phyloP scores from a whole-genome alignment of 2,888 invertebrate genomes.

The Drosophila niveifrons region DNA sequence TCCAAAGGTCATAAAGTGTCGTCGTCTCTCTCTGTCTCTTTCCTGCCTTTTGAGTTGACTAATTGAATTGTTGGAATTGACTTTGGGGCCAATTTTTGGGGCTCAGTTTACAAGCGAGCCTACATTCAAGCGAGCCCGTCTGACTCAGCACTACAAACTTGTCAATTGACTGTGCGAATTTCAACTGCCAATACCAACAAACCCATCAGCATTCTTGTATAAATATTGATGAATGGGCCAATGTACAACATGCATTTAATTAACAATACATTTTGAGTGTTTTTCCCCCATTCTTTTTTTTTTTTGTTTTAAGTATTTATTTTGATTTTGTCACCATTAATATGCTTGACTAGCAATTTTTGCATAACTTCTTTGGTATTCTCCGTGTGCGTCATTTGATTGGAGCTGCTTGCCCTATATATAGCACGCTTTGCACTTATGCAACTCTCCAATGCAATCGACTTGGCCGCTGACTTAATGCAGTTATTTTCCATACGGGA shows the following conservation, averaged over 20 bases:
- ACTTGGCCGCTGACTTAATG: constrained; percentile 32
- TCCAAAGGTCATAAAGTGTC: constrained; percentile 14
- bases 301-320: constrained; percentile 14
- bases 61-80: constrained; percentile 58
- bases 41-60: constrained; percentile 15
- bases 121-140: background rate
- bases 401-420: constrained; percentile 26
- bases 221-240: constrained; percentile 47
- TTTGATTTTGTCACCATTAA: constrained; percentile 28
- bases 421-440: constrained; percentile 53
- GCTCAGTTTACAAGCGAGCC: constrained; percentile 17
- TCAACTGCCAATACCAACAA: constrained; percentile 16
- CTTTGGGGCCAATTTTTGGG: constrained; percentile 34
- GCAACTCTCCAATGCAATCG: constrained; percentile 47
- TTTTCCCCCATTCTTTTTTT: background rate
- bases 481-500: constrained; percentile 47
- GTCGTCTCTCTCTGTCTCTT: background rate
- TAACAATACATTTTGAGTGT: constrained; percentile 27
- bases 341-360: constrained; percentile 40
- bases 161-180: constrained; percentile 39
- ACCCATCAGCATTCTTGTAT: constrained; percentile 23
- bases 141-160: constrained; percentile 52
- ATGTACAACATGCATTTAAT: constrained; percentile 43
- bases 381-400: constrained; percentile 42
- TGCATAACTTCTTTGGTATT: constrained; percentile 57